Conservation (phyloP, 2,113 vertebrate species). For the Hystrix brachyura region DNA sequence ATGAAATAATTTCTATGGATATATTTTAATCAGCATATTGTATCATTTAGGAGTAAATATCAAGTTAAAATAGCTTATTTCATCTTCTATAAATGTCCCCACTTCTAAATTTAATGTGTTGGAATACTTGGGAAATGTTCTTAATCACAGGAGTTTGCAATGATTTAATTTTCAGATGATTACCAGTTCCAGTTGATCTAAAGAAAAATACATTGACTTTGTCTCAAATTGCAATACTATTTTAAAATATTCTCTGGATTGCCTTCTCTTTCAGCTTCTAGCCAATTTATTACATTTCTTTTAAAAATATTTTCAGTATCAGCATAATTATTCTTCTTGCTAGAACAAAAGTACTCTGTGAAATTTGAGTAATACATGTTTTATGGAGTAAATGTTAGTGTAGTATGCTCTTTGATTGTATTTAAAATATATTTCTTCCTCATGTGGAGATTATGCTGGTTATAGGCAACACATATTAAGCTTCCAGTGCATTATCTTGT, state of each 20-base stretch:
- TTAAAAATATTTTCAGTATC: neutral
- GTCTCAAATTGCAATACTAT: neutral
- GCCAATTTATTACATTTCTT: neutral
- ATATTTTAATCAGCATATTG: neutral
- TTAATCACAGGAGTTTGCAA: neutral
- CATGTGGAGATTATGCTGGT: neutral
- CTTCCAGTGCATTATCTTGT: neutral
- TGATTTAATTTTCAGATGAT: neutral
- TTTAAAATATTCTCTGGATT: neutral
- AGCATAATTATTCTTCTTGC: neutral
- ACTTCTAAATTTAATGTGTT: neutral
- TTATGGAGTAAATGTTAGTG: neutral
- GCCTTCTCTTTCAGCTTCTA: neutral
- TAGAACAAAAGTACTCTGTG: neutral
- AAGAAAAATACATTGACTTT: neutral
- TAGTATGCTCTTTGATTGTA: neutral
- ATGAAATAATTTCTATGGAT: neutral
- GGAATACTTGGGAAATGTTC: neutral
- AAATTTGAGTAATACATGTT: neutral
- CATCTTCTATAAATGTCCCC: neutral
- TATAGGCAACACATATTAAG: neutral
- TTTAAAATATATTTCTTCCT: neutral
- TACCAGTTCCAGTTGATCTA: neutral
- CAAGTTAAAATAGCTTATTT: neutral
- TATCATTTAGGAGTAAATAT: neutral